Percentiles rank a stretch among this genome's conserved stretches.
Evolutionary conservation across 1,140 invertebrate species (phyloP).

Genomic region (Hylaeus anthracinus): DNA sequence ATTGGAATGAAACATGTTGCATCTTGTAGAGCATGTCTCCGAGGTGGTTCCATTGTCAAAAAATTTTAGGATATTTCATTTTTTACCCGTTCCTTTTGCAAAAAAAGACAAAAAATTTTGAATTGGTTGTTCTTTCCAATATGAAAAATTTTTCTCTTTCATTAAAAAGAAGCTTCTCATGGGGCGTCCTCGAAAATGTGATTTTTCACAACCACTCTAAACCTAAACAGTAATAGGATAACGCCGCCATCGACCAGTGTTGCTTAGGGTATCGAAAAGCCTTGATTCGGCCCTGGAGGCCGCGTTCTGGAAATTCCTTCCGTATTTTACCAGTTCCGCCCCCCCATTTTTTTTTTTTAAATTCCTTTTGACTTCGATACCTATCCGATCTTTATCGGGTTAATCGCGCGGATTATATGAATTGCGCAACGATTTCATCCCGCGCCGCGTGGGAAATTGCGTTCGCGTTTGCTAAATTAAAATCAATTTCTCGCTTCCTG

Average conservation of each 20-base stretch:
- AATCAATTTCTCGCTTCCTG: background rate
- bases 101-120: no score
- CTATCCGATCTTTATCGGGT: background rate
- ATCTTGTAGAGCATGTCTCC: no score
- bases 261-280: slow-evolving; percentile 25
- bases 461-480: background rate
- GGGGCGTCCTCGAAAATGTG: no score
- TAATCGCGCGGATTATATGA: background rate
- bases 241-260: background rate
- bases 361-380: background rate
- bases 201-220: no score
- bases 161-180: no score
- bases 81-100: no score
- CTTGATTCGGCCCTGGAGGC: background rate
- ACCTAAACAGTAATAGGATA: no score
- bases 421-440: slow-evolving; percentile 3
- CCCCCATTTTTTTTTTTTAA: background rate
- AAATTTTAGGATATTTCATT: no score
- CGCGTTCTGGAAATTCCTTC: background rate
- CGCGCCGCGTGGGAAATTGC: background rate
- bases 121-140: no score
- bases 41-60: no score
- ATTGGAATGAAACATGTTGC: no score
- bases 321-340: background rate
- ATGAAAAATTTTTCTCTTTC: no score